A percentile compares a stretch with the other conserved stretches of the same genome.
These are phyloP conservation scores for Steinernema carpocapsae DNA, from an alignment of 2,888 invertebrate genomes.

Conservation along the genomic window DNA sequence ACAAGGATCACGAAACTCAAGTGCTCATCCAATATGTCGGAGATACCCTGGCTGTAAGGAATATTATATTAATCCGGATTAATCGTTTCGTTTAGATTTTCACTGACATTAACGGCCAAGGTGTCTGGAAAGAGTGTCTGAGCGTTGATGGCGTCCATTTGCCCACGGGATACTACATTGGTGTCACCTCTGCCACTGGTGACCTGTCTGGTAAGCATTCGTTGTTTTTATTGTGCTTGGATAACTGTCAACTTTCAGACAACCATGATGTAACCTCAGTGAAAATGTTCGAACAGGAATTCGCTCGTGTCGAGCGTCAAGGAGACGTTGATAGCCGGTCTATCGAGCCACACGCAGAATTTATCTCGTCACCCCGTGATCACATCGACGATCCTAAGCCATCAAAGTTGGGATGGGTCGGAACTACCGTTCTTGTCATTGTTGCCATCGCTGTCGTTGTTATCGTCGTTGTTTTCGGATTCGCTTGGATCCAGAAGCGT, in stretches of 20 bases:
- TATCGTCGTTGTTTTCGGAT: constrained; percentile 83
- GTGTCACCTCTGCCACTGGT: constrained; percentile 92
- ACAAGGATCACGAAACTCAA: constrained; percentile 86
- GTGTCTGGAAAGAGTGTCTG: constrained; percentile 92
- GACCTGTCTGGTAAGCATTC: constrained; percentile 76
- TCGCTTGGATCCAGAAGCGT: constrained; percentile 90
- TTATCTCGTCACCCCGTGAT: constrained; percentile 88
- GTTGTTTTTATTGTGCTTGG: background rate
- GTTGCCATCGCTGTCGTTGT: constrained; percentile 83
- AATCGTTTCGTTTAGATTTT: constrained; percentile 76
- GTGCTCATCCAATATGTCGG: constrained; percentile 83
- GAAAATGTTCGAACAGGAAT: constrained; percentile 88
- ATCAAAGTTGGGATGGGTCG: constrained; percentile 84
- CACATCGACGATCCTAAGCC: constrained; percentile 87
- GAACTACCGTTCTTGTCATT: constrained; percentile 83
- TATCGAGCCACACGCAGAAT: constrained; percentile 73
- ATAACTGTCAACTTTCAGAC: constrained; percentile 75
- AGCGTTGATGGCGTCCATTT: constrained; percentile 84
- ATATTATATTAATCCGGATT: background rate
- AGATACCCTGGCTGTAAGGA: constrained; percentile 81
- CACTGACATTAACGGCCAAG: constrained; percentile 87
- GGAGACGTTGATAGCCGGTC: constrained; percentile 67
- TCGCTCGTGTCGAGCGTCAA: constrained; percentile 72
- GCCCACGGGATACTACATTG: constrained; percentile 93
- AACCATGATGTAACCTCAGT: constrained; percentile 92